Evolutionary conservation across 2,888 invertebrate species (phyloP).

Genomic region (Andrena haemorrhoa): DNA sequence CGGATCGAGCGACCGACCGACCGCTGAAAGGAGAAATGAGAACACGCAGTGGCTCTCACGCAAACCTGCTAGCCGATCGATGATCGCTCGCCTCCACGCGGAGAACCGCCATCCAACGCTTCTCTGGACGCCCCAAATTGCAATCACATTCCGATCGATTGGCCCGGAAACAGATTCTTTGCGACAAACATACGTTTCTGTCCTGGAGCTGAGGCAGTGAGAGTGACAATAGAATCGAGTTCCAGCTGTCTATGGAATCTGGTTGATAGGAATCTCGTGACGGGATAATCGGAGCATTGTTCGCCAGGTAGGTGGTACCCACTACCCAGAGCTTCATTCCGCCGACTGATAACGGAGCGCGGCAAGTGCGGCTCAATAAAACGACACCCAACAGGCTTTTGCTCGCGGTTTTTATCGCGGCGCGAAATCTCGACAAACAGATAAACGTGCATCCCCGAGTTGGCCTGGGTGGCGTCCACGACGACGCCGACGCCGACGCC

Average conservation of each 20-base stretch:
- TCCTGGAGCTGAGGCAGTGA: no score
- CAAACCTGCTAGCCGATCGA: slow-evolving; percentile 40
- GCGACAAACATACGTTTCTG: not conserved
- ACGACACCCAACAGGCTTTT: not conserved
- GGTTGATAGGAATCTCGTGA: no score
- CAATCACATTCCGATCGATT: not conserved
- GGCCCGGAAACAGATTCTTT: not conserved
- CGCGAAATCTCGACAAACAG: slow-evolving; percentile 28
- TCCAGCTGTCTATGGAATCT: no score
- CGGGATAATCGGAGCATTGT: no score
- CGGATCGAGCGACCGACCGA: slow-evolving; percentile 76
- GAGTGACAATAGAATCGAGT: no score
- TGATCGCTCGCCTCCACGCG: slow-evolving; percentile 10
- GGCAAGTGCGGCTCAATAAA: not conserved
- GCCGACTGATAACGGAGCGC: not conserved
- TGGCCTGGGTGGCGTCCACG: not conserved
- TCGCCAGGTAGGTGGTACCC: no score
- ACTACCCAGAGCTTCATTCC: not conserved
- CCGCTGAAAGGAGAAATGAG: slow-evolving; percentile 81
- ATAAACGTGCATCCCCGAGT: slow-evolving; percentile 23
- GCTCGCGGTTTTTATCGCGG: slow-evolving; percentile 18
- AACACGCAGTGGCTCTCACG: slow-evolving; percentile 79
- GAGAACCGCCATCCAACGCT: slow-evolving; percentile 29
- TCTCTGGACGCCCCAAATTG: slow-evolving; percentile 20
- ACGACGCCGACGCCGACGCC: no score